Base-by-base conservation (phyloP, 2,888 invertebrate species). In the Diadegma fenestrale region DNA sequence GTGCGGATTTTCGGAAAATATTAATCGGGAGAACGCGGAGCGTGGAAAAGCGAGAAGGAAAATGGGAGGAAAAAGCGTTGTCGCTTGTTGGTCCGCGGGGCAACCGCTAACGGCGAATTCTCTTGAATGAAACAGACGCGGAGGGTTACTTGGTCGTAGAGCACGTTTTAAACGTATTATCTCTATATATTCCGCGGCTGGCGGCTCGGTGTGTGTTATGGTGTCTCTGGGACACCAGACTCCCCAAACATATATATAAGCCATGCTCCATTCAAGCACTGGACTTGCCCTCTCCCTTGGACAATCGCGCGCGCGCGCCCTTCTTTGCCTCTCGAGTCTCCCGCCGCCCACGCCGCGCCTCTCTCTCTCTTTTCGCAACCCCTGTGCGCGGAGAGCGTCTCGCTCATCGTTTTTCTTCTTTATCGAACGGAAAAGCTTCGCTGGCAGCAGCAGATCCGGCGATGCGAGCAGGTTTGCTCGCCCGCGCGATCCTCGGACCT, bases 221-320 rank as follows among this genome's bases (percentile, higher is more conserved):
- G 82, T 87, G 82, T 84, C 78, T 86, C 80, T 80, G 79, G 85
- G 72, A 71, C 75, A 80, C 63, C 58, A 30, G 68, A 48, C 80
- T 72, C 66, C 84, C 87, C 41, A 84, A 84, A 80, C 79, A 72
- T 58, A 78, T 68, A 69, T 68, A 69, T 68, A 54, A 22, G 71
- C 69, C 85, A 81, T 69, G 81, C 87, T 85, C 85, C 88, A 89
- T 89, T 88, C 88, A 89, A 89, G 88, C 81, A 71, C 68, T 75
- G 69, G 30, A 68, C 85, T 75, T 68, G 14, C 66, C 81, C 64
- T 72, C 77, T 80, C 83, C 71, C 79, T 68, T 37, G 37, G 37
- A 37, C 69, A 58, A 26, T 14, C 68, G n/a, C 58, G 80, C 80
- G 30, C 54, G 19, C 61, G 77, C 72, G 72, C 82, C 45, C 78